Evolutionary conservation across 2,888 invertebrate species (phyloP).

Genomic region (Aelia acuminata): DNA sequence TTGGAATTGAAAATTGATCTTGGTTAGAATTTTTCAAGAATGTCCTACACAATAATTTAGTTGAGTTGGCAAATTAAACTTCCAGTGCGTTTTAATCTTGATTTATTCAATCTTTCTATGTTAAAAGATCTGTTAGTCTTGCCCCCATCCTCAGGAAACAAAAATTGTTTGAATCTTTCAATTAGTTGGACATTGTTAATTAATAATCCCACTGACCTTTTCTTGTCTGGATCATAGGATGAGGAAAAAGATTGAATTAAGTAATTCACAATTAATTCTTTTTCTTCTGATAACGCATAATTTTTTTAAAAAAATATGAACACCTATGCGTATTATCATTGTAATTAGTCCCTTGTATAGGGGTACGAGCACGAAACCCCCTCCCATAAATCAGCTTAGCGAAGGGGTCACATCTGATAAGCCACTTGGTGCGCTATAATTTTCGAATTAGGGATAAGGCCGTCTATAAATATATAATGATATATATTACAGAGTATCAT

Average conservation of each 20-base stretch:
- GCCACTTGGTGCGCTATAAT: neutral
- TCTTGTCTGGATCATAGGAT: neutral
- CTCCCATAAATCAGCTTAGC: conserved; percentile 4
- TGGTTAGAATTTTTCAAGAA: too few species aligned
- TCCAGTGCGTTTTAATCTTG: too few species aligned
- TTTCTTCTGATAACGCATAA: neutral
- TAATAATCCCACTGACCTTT: too few species aligned
- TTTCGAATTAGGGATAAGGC: conserved; percentile 40
- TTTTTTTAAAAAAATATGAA: neutral
- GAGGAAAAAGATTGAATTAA: neutral
- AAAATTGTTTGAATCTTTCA: too few species aligned
- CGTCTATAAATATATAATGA: conserved; percentile 9
- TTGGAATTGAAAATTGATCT: too few species aligned
- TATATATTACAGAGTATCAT: conserved; percentile 19
- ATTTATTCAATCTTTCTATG: too few species aligned
- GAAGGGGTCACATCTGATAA: neutral
- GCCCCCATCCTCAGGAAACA: too few species aligned
- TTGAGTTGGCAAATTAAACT: too few species aligned
- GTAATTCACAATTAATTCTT: neutral
- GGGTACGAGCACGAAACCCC: neutral
- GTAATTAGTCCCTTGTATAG: neutral
- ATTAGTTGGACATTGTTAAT: too few species aligned
- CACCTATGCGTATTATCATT: neutral
- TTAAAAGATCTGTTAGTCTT: too few species aligned
- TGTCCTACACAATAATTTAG: too few species aligned